phyloP scores from a whole-genome alignment of 2,888 invertebrate species.

The Drosophila recens region DNA sequence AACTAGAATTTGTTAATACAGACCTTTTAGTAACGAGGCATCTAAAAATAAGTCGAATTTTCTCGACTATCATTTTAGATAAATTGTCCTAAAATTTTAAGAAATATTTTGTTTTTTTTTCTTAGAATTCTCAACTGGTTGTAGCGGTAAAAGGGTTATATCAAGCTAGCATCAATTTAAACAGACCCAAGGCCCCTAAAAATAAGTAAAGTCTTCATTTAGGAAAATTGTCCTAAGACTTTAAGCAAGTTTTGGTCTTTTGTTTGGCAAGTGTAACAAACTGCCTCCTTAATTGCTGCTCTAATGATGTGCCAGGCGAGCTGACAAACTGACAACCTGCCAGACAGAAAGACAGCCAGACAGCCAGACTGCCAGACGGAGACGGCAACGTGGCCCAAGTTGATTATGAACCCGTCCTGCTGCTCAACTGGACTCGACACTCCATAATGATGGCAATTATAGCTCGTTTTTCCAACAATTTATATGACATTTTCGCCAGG shows the following conservation, averaged over 20 bases:
- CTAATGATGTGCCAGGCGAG: conserved; percentile 71
- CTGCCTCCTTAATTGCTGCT: conserved; percentile 72
- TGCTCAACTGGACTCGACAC: conserved; percentile 78
- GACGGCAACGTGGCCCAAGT: conserved; percentile 39
- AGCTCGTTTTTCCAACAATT: conserved; percentile 84
- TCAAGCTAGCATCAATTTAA: no score
- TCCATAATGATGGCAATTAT: conserved; percentile 85
- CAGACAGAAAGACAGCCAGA: conserved; percentile 12
- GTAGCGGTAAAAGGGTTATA: neutral
- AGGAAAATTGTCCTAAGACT: neutral
- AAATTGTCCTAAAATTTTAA: neutral
- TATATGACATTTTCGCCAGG: conserved; percentile 71
- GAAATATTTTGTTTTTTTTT: neutral
- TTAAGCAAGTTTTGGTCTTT: neutral
- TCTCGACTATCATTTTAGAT: no score
- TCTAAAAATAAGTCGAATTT: no score
- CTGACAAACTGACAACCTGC: conserved; percentile 30
- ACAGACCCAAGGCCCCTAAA: no score
- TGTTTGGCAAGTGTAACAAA: conserved; percentile 37
- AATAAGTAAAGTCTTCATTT: neutral
- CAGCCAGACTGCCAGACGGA: conserved; percentile 19
- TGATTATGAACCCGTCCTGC: conserved; percentile 65
- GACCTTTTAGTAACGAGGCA: no score
- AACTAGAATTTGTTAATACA: no score
- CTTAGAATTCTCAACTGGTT: neutral